Conservation (phyloP, 2,797 vertebrate genomes). For the Artibeus lituratus region DNA sequence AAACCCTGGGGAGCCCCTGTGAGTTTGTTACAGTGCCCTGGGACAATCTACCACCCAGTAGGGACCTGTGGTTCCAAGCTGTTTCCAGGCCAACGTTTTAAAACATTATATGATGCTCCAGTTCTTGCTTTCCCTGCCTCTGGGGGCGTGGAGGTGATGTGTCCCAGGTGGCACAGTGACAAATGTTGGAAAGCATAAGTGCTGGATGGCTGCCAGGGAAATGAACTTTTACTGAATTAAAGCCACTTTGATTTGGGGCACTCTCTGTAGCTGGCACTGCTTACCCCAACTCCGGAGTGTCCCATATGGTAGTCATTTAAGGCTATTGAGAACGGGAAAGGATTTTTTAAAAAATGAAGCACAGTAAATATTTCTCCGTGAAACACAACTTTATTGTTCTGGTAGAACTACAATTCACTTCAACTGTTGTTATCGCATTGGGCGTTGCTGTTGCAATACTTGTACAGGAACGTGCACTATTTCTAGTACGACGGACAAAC, state of each 20-base stretch:
- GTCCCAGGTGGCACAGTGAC: background rate
- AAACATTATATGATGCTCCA: background rate
- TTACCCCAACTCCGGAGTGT: background rate
- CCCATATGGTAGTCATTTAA: background rate
- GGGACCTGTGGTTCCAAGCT: background rate
- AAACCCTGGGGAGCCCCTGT: background rate
- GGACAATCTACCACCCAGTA: background rate
- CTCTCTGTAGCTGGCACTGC: background rate
- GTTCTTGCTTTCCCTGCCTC: background rate
- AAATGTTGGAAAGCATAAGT: background rate
- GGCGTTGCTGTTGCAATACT: background rate
- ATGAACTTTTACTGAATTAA: background rate
- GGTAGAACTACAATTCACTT: conserved; percentile 34
- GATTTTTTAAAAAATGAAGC: background rate
- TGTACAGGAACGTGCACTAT: background rate
- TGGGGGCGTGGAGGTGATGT: background rate
- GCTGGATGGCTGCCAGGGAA: background rate
- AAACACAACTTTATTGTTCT: conserved; percentile 64
- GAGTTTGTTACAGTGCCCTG: background rate
- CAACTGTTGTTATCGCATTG: background rate
- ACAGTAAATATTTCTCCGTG: background rate
- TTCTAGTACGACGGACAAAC: conserved; percentile 19
- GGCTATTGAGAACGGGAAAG: background rate
- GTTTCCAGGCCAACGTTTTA: background rate
- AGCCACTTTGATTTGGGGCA: background rate